Evolutionary conservation across 2,113 vertebrate species (phyloP), one percentile per base, ranked within the genome.

Genomic region (Symphodus melops): DNA sequence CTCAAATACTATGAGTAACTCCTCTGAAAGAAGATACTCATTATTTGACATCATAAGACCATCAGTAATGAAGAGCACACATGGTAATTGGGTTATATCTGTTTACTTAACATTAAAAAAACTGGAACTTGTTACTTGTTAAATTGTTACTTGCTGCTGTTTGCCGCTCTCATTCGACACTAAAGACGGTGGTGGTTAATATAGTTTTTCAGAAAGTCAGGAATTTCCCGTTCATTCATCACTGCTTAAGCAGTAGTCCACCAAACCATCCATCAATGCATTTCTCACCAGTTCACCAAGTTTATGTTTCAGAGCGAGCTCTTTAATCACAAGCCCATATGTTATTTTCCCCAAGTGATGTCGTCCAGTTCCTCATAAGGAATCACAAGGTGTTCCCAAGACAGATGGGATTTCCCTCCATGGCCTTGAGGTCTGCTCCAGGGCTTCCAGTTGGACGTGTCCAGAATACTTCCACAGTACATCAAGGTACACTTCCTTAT

Each of bases 201-300:
- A 72, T 64, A 5, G 12, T 54, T 82, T 86, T 68, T 66, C 53
- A 51, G 77, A 85, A 77, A 61, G 67, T 79, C 64, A 12, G 11
- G 23, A 46, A 48, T 17, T 39, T 44, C 33, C 53, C 61, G 62
- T 44, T 73, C 58, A 68, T 57, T 57, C 25, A 74, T 68, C 37
- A 42, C 21, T 33, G 37, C 42, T 51, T 11, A 4, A 10, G 20
- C 48, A 53, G 36, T 44, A 37, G 48, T 60, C 48, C 3, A 25
- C 64, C 20, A n/a, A 65, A 39, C 44, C 33, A 66, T 21, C 36
- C 62, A 46, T 44, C 11, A 37, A 59, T 68, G 42, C 2, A 54
- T 60, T 58, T 48, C 8, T 14, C n/a, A 44, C 12, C 21, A 37
- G 53, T 68, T 53, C 33, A 41, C 33, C 53, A 68, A 33, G 20